Evolutionary conservation across 2,113 vertebrate species (phyloP), one percentile per base, ranked within the genome.

Genomic region (Rhipidura dahli): DNA sequence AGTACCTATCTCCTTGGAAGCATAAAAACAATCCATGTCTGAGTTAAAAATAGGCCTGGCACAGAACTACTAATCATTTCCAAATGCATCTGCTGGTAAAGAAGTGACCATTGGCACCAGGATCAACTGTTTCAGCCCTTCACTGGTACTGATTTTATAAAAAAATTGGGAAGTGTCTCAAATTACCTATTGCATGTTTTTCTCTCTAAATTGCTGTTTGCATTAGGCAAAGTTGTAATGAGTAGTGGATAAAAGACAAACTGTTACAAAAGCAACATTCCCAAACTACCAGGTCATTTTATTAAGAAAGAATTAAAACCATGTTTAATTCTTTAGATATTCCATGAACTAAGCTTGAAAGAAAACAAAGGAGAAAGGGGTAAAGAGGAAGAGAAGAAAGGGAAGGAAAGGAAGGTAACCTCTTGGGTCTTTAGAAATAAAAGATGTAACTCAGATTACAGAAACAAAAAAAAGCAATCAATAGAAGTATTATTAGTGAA

Each of bases 131-230:
- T 94, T 84, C 53, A 47, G 61, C 35, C 83, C 33, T 51, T 83
- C 37, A 70, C 49, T 86, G 54, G 63, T 76, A 44, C 15, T 37
- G 64, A 87, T 44, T 87, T 92, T 11, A 44, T 18, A 85, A 73
- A 54, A 95, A 57, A 42, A 20, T 53, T 23, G 5, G 51, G 33
- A 89, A 82, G 63, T 89, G 57, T 91, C 75, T 87, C 70, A 93
- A 69, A 85, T 70, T 68, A 87, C 33, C 19, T 95, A 7, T 22
- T 94, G 47, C 9, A 89, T 85, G 45, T 50, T 93, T 96, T 96
- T 87, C 78, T 71, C 70, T 94, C 33, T 68, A 83, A 89, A 94
- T 79, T 87, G 65, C 47, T 95, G 59, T 83, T 86, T 93, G n/a
- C 28, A 72, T 49, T 68, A 60, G 82, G 82, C 10, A 96, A 84